A percentile compares a stretch with the other conserved stretches of the same genome.
Evolutionary conservation across 2,888 invertebrate genomes (phyloP).

Genomic region (Ceriagrion tenellum): DNA sequence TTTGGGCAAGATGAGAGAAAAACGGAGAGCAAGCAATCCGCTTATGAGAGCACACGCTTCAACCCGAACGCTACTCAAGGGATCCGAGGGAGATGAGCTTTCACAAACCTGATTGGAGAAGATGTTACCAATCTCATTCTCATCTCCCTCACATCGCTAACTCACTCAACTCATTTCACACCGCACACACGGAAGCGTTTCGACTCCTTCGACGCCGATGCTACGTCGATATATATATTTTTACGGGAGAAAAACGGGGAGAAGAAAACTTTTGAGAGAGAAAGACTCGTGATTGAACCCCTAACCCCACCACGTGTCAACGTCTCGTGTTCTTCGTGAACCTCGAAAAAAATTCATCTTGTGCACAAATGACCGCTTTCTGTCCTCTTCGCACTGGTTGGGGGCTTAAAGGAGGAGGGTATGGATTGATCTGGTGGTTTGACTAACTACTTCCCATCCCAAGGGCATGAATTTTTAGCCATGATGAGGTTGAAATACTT

Average conservation of each 20-base stretch:
- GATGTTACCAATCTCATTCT: conserved; percentile 7
- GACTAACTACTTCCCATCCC: too few relatives aligned
- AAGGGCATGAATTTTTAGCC: too few relatives aligned
- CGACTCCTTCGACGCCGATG: not conserved
- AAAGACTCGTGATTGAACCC: not conserved
- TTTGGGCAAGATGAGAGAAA: not conserved
- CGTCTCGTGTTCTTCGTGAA: not conserved
- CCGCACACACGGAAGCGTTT: conserved; percentile 40
- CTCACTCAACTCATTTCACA: not conserved
- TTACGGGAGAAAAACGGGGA: not conserved
- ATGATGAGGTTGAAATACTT: too few relatives aligned
- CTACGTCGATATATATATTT: not conserved
- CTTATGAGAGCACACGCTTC: not conserved
- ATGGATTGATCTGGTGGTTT: too few relatives aligned
- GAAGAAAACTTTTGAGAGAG: not conserved
- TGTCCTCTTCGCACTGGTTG: not conserved
- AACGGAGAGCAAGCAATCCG: not conserved
- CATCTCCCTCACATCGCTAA: not conserved
- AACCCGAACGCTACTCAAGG: not conserved
- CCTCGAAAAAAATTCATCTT: not conserved
- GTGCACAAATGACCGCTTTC: not conserved
- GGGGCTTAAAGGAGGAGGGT: too few relatives aligned
- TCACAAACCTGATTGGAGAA: conserved; percentile 39
- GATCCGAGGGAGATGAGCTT: not conserved
- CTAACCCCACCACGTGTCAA: not conserved